Evolutionary conservation across 2,113 vertebrate species (phyloP).

Genomic region (Ammodytes marinus): DNA sequence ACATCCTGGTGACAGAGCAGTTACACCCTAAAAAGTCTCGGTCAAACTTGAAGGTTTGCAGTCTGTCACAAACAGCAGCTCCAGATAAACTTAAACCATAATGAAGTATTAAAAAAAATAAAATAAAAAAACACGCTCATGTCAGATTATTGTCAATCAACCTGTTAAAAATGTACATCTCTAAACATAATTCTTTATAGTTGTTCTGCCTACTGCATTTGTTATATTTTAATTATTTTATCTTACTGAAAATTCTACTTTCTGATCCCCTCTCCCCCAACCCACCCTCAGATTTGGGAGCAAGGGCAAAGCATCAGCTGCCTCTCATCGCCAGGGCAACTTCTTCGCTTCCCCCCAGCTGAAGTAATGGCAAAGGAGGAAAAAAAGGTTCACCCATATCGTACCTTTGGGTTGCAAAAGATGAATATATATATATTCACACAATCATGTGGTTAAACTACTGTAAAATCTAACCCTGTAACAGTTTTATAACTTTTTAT

Average conservation of each 20-base stretch:
- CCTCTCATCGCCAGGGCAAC: slow-evolving; percentile 84
- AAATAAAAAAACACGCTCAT: background rate
- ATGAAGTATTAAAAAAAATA: background rate
- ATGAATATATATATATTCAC: slow-evolving; percentile 24
- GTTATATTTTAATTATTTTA: background rate
- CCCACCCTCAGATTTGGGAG: slow-evolving; percentile 87
- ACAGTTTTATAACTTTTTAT: slow-evolving; percentile 19
- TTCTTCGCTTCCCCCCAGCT: slow-evolving; percentile 93
- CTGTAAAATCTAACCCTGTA: slow-evolving; percentile 56
- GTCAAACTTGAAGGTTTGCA: no score
- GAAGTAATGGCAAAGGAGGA: slow-evolving; percentile 81
- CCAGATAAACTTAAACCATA: no score
- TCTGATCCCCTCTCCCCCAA: background rate
- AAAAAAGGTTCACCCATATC: background rate
- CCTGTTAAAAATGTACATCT: background rate
- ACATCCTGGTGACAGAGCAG: no score
- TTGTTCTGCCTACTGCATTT: background rate
- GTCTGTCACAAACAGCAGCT: background rate
- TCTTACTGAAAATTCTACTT: background rate
- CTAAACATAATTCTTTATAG: background rate
- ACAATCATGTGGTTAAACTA: slow-evolving; percentile 49
- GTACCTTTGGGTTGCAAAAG: slow-evolving; percentile 38
- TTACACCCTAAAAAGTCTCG: no score
- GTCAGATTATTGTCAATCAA: background rate
- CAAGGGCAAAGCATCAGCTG: slow-evolving; percentile 88